A percentile compares a stretch with the other conserved stretches of the same genome.
Evolutionary conservation across 2,888 invertebrate species (phyloP).

Genomic region (Elegia similella): DNA sequence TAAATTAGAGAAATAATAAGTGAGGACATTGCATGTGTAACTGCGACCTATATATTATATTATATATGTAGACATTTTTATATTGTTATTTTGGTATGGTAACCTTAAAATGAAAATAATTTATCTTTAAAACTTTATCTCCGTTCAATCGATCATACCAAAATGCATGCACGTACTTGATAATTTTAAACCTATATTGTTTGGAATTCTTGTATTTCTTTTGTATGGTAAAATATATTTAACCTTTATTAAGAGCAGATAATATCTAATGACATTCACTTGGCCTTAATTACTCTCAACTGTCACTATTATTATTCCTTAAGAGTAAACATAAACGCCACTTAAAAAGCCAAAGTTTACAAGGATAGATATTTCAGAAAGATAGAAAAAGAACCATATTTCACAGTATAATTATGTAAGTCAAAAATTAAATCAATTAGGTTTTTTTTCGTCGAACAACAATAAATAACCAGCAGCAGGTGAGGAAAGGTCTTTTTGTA

Average conservation of each 20-base stretch:
- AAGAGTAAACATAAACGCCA: background rate
- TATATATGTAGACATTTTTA: too few species aligned
- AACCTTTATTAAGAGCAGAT: constrained; percentile 1
- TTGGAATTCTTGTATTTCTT: too few species aligned
- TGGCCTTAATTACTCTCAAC: background rate
- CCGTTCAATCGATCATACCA: too few species aligned
- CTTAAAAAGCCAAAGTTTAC: constrained; percentile 9
- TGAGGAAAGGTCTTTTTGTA: constrained; percentile 63
- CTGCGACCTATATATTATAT: too few species aligned
- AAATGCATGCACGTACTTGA: too few species aligned
- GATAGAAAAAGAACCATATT: constrained; percentile 57
- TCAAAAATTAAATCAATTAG: constrained; percentile 75
- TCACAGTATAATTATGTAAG: constrained; percentile 71
- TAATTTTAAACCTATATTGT: too few species aligned
- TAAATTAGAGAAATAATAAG: too few species aligned
- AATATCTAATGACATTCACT: constrained; percentile 9
- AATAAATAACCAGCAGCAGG: constrained; percentile 73
- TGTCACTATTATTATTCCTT: background rate
- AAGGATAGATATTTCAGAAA: constrained; percentile 25
- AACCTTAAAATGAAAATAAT: too few species aligned
- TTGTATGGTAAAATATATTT: too few species aligned
- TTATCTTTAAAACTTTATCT: too few species aligned
- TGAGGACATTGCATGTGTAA: too few species aligned
- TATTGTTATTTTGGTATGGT: too few species aligned
- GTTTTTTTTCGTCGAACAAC: constrained; percentile 49